These are phyloP conservation scores for Ophion ellenae DNA, from an alignment of 2,888 invertebrate species.

Conservation along the genomic window DNA sequence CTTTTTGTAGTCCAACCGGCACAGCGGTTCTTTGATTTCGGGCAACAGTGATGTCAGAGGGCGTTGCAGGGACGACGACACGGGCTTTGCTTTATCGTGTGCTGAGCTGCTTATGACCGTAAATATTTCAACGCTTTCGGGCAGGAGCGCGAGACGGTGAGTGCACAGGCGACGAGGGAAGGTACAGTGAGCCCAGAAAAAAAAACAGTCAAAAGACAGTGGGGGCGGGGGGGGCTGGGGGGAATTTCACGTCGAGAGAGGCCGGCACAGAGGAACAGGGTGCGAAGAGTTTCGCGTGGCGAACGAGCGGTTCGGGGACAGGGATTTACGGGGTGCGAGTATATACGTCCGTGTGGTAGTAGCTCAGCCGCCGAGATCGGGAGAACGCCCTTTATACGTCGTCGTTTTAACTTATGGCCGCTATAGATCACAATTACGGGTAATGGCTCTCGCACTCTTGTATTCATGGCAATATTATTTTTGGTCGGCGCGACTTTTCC, in stretches of 20 bases:
- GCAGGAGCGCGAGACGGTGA: constrained; percentile 52
- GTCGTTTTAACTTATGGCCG: constrained; percentile 80
- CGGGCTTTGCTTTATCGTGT: constrained; percentile 72
- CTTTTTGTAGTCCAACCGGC: too few relatives aligned
- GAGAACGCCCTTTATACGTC: constrained; percentile 80
- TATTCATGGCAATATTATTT: constrained; percentile 82
- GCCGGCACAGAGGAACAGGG: constrained; percentile 49
- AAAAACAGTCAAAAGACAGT: constrained; percentile 51
- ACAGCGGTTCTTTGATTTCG: too few relatives aligned
- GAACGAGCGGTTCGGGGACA: constrained; percentile 68
- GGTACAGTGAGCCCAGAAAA: constrained; percentile 15
- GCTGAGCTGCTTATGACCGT: constrained; percentile 77
- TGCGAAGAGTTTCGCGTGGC: constrained; percentile 63
- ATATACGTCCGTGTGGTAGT: constrained; percentile 9
- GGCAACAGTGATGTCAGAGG: not conserved
- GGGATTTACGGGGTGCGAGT: constrained; percentile 78
- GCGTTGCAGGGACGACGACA: not conserved
- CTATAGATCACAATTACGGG: constrained; percentile 83
- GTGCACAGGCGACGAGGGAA: constrained; percentile 46
- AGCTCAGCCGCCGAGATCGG: constrained; percentile 40
- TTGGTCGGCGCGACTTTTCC: constrained; percentile 72
- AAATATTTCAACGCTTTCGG: constrained; percentile 75
- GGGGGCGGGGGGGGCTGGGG: constrained; percentile 48
- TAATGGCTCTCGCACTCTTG: constrained; percentile 81
- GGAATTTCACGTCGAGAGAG: constrained; percentile 61